These are phyloP conservation scores for Deilephila porcellus DNA, from an alignment of 2,888 invertebrate species.

Conservation along the genomic window DNA sequence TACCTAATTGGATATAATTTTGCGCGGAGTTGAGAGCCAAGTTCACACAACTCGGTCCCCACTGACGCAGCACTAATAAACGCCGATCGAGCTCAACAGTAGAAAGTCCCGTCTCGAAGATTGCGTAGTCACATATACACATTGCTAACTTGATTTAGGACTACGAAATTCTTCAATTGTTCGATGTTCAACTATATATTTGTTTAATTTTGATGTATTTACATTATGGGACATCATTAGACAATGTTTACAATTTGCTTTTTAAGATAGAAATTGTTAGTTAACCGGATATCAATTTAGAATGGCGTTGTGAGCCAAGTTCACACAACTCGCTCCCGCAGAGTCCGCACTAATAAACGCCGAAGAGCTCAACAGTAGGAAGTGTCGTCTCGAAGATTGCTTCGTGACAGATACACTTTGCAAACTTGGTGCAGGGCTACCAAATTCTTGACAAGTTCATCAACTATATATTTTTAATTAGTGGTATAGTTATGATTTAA, in stretches of 20 bases:
- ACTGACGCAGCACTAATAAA: conserved; percentile 1
- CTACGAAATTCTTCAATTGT: background rate
- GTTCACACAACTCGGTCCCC: background rate
- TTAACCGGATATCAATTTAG: background rate
- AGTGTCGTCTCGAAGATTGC: background rate
- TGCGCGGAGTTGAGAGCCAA: background rate
- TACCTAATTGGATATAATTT: background rate
- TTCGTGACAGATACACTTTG: background rate
- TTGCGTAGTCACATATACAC: background rate
- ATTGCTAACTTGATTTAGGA: background rate
- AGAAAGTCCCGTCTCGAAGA: background rate
- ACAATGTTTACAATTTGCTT: no score
- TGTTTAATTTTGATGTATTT: no score
- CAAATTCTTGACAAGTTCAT: background rate
- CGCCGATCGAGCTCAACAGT: background rate
- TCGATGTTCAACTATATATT: no score
- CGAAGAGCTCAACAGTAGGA: background rate
- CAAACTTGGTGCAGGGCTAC: background rate
- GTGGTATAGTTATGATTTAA: no score
- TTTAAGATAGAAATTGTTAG: no score
- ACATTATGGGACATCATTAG: no score
- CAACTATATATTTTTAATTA: background rate
- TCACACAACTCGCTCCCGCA: background rate
- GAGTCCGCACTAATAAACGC: background rate
- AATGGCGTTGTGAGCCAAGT: background rate